Evolutionary conservation across 2,888 invertebrate genomes (phyloP).

Genomic region (Aphelenchoides bicaudatus): DNA sequence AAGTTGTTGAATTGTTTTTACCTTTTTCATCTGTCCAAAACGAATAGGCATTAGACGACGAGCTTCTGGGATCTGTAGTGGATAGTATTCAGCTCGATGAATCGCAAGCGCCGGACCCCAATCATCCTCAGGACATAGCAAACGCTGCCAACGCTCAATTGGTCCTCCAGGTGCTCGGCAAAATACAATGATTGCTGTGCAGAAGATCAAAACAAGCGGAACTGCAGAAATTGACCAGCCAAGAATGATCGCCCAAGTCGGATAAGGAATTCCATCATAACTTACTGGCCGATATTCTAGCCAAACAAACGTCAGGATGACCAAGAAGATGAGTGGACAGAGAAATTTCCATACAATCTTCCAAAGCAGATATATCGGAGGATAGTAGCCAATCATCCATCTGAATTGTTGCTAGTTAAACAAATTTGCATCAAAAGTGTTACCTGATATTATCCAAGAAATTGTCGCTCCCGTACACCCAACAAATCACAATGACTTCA

Average conservation of each 20-base stretch:
- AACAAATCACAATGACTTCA: slow-evolving; percentile 65
- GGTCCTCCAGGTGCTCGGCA: slow-evolving; percentile 48
- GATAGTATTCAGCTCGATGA: slow-evolving; percentile 58
- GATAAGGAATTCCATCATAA: slow-evolving; percentile 70
- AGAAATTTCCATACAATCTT: slow-evolving; percentile 71
- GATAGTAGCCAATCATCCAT: slow-evolving; percentile 68
- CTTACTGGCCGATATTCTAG: slow-evolving; percentile 68
- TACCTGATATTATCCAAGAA: slow-evolving; percentile 17
- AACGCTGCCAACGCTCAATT: slow-evolving; percentile 50
- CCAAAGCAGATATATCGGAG: slow-evolving; percentile 70
- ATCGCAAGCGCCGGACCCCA: slow-evolving; percentile 61
- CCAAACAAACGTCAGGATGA: slow-evolving; percentile 75
- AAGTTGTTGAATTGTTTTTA: background rate
- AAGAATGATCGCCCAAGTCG: slow-evolving; percentile 67
- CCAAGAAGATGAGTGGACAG: slow-evolving; percentile 71
- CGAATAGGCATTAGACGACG: slow-evolving; percentile 32
- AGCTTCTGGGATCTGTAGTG: slow-evolving; percentile 60
- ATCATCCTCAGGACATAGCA: slow-evolving; percentile 58
- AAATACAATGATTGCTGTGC: slow-evolving; percentile 67
- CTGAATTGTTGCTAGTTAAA: slow-evolving; percentile 65
- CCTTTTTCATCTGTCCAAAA: slow-evolving; percentile 19
- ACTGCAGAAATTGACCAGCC: slow-evolving; percentile 73
- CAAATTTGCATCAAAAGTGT: slow-evolving; percentile 63
- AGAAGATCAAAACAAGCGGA: slow-evolving; percentile 71
- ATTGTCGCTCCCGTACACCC: slow-evolving; percentile 63